Evolutionary conservation across 2,797 vertebrate species (phyloP), one percentile per base, ranked within the genome.

Genomic region (Poecile montanus): DNA sequence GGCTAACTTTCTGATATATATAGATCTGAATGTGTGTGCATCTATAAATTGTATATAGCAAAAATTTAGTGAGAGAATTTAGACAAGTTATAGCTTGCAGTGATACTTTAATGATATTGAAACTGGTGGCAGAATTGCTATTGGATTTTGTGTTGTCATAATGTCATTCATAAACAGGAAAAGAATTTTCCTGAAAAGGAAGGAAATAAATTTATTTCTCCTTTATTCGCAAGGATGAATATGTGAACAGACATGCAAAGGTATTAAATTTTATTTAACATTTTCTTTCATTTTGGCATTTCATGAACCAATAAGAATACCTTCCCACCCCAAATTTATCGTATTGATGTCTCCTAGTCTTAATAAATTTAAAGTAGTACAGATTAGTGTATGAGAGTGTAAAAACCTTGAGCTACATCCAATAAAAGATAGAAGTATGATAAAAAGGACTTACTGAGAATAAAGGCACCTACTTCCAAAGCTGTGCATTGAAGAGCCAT

Each of bases 11-110:
- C 56, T 70, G 16, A 48, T 42, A 30, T 3, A 34, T 36, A 18
- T 17, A 15, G 20, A 2, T 11, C 6, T 58, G 5, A 42, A 12
- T 2, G 0, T 42, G 7, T 65, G 4, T 58, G 4, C 63, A 20
- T 79, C 11, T 66, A 18, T 48, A 47, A 85, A 73, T 34, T 58
- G 18, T 32, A 11, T 44, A 27, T 4, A 66, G 22, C 7, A 44
- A 36, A 90, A 63, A 16, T 11, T 40, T 67, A 80, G 4, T 47
- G 62, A 60, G 7, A 63, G 5, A 40, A 6, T 61, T 40, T 56
- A 51, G 50, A 63, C n/a, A 36, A 23, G 12, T 74, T n/a, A 29
- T 2, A 48, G 14, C 5, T 70, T 81, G 60, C 54, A 45, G 18
- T 30, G 36, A 85, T 13, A 25, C 4, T 74, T 87, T 27, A 50